Percentiles rank a stretch among this genome's conserved stretches.
These are phyloP conservation scores for Notothenia rossii DNA, from an alignment of 2,113 vertebrate genomes.

Conservation along the genomic window DNA sequence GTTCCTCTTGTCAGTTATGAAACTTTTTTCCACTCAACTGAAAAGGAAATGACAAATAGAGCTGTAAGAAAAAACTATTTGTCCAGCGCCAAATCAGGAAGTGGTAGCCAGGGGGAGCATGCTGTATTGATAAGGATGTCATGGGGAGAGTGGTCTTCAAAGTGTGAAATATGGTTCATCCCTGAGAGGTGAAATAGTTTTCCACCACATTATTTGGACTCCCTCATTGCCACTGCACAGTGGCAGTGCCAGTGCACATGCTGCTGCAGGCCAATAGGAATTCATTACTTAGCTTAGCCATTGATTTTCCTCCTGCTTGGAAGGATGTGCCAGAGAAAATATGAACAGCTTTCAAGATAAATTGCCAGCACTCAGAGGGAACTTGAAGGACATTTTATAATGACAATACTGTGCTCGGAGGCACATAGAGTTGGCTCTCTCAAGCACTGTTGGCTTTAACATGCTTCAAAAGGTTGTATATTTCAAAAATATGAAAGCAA, in stretches of 20 bases:
- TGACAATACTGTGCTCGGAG: constrained; percentile 33
- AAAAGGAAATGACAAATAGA: constrained; percentile 32
- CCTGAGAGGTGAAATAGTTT: constrained; percentile 55
- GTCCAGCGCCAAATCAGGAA: constrained; percentile 32
- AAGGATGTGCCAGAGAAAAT: constrained; percentile 49
- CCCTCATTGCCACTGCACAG: constrained; percentile 37
- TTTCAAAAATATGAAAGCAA: constrained; percentile 17
- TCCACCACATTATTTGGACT: constrained; percentile 39
- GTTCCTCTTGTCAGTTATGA: constrained; percentile 27
- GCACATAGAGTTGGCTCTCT: constrained; percentile 20
- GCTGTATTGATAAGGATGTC: constrained; percentile 56
- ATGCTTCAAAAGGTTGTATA: neutral
- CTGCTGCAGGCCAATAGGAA: constrained; percentile 53
- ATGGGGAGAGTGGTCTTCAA: constrained; percentile 38
- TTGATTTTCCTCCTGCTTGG: constrained; percentile 59
- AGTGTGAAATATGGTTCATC: constrained; percentile 57
- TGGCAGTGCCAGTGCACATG: constrained; percentile 47
- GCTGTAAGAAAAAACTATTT: constrained; percentile 36
- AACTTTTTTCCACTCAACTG: constrained; percentile 18
- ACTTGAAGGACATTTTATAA: constrained; percentile 57
- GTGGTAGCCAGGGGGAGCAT: neutral
- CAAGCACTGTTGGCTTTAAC: constrained; percentile 8
- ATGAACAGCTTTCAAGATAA: constrained; percentile 59
- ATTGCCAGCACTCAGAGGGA: constrained; percentile 51
- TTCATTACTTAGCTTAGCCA: constrained; percentile 68